Conservation (phyloP, 2,797 vertebrate genomes). For the Neostethus bicornis region DNA sequence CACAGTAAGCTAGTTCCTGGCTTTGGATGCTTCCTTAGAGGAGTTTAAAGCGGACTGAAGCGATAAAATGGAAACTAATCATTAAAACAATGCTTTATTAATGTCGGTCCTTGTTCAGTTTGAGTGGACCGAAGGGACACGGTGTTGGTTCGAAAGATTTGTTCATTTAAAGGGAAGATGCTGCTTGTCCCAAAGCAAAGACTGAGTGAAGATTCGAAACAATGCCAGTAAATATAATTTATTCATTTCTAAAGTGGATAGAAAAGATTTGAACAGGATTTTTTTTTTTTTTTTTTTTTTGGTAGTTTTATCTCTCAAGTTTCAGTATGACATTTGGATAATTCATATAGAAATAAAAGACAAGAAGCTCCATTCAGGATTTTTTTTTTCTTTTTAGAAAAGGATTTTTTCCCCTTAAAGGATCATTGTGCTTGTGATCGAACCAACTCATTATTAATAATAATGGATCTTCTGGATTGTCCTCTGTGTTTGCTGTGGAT, state of each 20-base stretch:
- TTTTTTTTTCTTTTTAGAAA: too few species aligned
- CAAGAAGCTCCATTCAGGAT: not conserved
- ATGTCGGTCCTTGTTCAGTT: slow-evolving; percentile 4
- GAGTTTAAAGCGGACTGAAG: slow-evolving; percentile 37
- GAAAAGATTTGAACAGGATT: not conserved
- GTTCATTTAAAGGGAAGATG: slow-evolving; percentile 34
- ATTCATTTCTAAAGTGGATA: slow-evolving; percentile 5
- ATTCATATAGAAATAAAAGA: slow-evolving; percentile 16
- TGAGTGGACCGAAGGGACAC: slow-evolving; percentile 23
- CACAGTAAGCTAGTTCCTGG: slow-evolving; percentile 54
- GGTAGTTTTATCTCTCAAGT: too few species aligned
- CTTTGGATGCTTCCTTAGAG: not conserved
- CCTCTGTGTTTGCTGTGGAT: slow-evolving; percentile 83
- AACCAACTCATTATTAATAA: too few species aligned
- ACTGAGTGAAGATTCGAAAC: slow-evolving; percentile 37
- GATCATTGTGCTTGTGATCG: slow-evolving; percentile 34
- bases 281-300: too few species aligned
- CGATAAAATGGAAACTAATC: not conserved
- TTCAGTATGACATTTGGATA: slow-evolving; percentile 34
- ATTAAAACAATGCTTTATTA: not conserved
- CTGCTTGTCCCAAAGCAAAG: slow-evolving; percentile 44
- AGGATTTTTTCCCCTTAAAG: too few species aligned
- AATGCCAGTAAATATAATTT: slow-evolving; percentile 4
- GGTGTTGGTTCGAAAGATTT: slow-evolving; percentile 13
- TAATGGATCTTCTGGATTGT: slow-evolving; percentile 84